phyloP scores from a whole-genome alignment of 2,797 vertebrate species.

The Avahi laniger region DNA sequence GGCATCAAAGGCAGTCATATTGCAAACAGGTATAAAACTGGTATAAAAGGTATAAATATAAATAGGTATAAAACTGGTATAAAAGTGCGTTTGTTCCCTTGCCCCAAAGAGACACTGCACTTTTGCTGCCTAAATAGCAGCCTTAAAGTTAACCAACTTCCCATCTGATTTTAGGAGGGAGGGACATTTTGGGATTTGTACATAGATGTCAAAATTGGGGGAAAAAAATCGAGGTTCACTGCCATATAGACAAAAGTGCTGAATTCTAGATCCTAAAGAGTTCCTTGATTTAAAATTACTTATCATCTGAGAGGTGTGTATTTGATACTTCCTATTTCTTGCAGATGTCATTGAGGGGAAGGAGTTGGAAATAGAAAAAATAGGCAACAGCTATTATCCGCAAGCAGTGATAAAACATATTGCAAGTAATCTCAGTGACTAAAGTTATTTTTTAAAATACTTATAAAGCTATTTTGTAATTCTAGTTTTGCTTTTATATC shows the following conservation, averaged over 20 bases:
- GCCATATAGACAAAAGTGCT: background rate
- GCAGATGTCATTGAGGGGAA: background rate
- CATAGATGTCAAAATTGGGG: background rate
- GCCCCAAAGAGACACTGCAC: background rate
- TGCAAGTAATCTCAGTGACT: background rate
- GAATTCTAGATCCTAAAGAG: background rate
- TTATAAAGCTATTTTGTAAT: constrained; percentile 47
- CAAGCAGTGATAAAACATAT: background rate
- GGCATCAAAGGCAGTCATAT: background rate
- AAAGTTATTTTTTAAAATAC: background rate
- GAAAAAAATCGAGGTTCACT: background rate
- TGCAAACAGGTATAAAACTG: background rate
- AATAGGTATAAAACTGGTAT: background rate
- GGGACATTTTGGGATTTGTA: background rate
- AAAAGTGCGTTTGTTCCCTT: background rate
- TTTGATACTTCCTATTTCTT: background rate
- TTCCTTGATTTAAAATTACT: background rate
- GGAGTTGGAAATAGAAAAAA: background rate
- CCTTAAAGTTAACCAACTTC: background rate
- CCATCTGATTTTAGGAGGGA: background rate
- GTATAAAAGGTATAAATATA: too few species aligned
- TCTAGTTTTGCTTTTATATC: constrained; percentile 44
- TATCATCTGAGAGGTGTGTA: background rate
- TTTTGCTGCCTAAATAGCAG: constrained; percentile 6
- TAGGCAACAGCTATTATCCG: background rate